phyloP scores from a whole-genome alignment of 2,888 invertebrate species.

The Stenodema calcarata region DNA sequence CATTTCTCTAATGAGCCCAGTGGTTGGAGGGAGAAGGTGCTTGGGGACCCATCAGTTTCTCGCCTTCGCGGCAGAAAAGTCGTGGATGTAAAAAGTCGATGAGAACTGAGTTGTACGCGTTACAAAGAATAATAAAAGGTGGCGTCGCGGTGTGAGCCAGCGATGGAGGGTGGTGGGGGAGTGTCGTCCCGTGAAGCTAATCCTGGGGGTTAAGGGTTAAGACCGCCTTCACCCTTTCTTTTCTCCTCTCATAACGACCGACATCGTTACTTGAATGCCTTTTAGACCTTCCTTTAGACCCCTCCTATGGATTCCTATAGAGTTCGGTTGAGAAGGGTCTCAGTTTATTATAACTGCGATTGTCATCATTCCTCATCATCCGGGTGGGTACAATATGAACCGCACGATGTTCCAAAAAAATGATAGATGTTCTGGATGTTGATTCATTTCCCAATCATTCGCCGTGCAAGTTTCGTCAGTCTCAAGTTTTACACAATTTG shows the following conservation, averaged over 20 bases:
- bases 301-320: too few relatives aligned
- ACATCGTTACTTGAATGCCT: conserved; percentile 16
- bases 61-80: not conserved
- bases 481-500: too few relatives aligned
- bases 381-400: too few relatives aligned
- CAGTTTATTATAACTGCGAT: too few relatives aligned
- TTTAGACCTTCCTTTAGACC: not conserved
- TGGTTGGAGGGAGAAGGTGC: not conserved
- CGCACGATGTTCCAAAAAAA: too few relatives aligned
- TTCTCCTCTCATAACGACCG: not conserved
- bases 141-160: not conserved
- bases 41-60: not conserved
- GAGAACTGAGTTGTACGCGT: not conserved
- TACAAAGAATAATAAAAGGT: conserved; percentile 14
- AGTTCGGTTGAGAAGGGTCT: too few relatives aligned
- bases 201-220: not conserved
- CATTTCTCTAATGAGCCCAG: not conserved
- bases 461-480: too few relatives aligned
- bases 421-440: too few relatives aligned
- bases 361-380: too few relatives aligned
- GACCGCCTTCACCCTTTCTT: not conserved
- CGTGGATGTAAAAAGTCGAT: not conserved
- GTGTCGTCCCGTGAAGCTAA: not conserved
- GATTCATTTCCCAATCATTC: too few relatives aligned
- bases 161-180: not conserved